Evolutionary conservation across 2,888 invertebrate species (phyloP).

Genomic region (Pyrochroa serraticornis): DNA sequence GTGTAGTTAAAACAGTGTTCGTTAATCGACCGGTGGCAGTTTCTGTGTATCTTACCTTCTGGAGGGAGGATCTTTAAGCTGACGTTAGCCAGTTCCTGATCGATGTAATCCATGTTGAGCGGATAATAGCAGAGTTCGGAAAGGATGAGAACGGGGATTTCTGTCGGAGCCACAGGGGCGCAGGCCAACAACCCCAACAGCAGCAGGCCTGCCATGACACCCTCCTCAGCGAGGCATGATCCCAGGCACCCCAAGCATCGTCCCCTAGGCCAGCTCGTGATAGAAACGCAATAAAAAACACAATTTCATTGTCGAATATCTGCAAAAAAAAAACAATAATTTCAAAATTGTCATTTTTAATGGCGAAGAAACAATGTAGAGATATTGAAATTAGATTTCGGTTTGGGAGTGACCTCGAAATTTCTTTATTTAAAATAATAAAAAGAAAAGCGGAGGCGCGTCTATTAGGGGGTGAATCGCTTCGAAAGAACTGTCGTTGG

Average conservation of each 20-base stretch:
- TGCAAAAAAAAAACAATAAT: conserved; percentile 7
- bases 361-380: too few species aligned
- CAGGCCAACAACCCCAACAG: conserved; percentile 64
- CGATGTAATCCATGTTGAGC: conserved; percentile 67
- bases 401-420: too few species aligned
- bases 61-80: conserved; percentile 55
- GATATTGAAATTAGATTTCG: background rate
- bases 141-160: conserved; percentile 60
- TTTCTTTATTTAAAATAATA: background rate
- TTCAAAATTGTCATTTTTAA: background rate
- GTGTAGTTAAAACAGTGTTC: background rate
- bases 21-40: background rate
- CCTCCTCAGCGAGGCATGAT: conserved; percentile 53
- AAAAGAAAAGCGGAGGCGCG: background rate
- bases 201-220: conserved; percentile 61
- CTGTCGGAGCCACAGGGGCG: conserved; percentile 59
- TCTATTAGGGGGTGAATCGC: background rate
- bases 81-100: conserved; percentile 66
- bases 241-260: conserved; percentile 28
- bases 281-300: conserved; percentile 5
- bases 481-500: conserved; percentile 3
- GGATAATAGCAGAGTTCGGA: conserved; percentile 58
- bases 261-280: conserved; percentile 13
- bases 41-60: conserved; percentile 48
- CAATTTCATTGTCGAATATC: conserved; percentile 6